Percentiles rank a stretch among this genome's conserved stretches.
Evolutionary conservation across 2,113 vertebrate species (phyloP).

Genomic region (Pycnonotus jocosus): DNA sequence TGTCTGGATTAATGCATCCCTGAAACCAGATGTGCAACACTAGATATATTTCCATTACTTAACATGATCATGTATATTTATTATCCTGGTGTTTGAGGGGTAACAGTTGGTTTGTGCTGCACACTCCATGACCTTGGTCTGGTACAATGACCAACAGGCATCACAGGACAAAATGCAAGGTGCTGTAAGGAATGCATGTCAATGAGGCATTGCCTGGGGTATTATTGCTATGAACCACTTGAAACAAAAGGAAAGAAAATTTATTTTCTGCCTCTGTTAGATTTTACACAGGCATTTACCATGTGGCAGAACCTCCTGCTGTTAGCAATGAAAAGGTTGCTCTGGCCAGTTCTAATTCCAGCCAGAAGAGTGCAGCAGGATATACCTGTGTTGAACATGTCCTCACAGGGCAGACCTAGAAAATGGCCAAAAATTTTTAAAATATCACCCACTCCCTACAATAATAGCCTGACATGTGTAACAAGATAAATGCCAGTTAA

Average conservation of each 20-base stretch:
- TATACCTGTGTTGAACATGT: not conserved
- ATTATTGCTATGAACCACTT: not conserved
- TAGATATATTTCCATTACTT: constrained; percentile 32
- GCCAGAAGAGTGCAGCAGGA: constrained; percentile 39
- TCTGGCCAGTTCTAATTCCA: constrained; percentile 2
- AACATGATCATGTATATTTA: not conserved
- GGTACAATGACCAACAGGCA: not conserved
- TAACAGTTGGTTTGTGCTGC: not conserved
- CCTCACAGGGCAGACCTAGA: not conserved
- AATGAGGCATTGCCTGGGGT: not conserved
- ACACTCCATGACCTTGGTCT: not conserved
- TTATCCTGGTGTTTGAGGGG: not conserved
- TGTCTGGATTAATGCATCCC: constrained; percentile 47
- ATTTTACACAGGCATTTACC: not conserved
- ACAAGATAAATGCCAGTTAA: not conserved
- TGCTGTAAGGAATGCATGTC: not conserved
- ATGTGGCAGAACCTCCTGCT: not conserved
- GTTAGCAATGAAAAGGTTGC: not conserved
- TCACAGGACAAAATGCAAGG: not conserved
- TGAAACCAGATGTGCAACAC: constrained; percentile 57
- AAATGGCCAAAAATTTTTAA: not conserved
- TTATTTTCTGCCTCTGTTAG: not conserved
- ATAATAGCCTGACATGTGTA: not conserved
- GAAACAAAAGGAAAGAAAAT: not conserved
- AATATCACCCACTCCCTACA: not conserved